Base-by-base conservation (phyloP, 2,888 invertebrate genomes). In the Synergus umbraculus region DNA sequence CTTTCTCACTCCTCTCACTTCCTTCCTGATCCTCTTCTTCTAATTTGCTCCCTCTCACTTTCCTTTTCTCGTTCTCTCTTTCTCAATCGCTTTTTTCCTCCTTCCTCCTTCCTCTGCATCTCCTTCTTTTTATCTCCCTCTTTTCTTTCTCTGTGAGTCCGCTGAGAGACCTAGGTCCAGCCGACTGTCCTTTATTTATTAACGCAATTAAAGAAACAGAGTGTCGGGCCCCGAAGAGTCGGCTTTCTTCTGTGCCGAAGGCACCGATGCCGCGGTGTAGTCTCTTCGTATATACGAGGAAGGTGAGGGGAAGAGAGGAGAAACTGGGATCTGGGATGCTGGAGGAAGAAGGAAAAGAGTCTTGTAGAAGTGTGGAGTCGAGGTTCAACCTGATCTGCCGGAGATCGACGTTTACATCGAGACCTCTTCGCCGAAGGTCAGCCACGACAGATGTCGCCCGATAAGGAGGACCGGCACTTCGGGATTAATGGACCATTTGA, bases 181-280 rank as follows among this genome's bases (percentile, higher is more conserved):
- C 86, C 86, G 88, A 87, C 88, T 88, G 88, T 89, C 88, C 89
- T 90, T 91, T 90, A 91, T 91, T 91, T 91, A 91, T 91, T 91
- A 91, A 91, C 90, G 91, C 90, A 91, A 91, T 91, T 91, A 91
- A 91, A 91, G 91, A 91, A 90, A 91, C 91, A 91, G 91, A 90
- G 91, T 91, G 91, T 91, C 89, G 91, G 87, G 87, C 87, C 86
- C 85, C 83, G 81, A 29, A 29, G 81, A 83, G 88, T 86, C 88
- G 89, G 87, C 91, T 90, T 90, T 90, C 88, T 90, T 89, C 89
- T 88, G 86, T 88, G 87, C 88, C 88, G 88, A 86, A 83, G 84
- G 84, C 82, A 83, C 84, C 79, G 84, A 82, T 85, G 88, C 88
- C 88, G 88, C 87, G 84, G 78, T 80, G 80, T 78, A 73, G 79